These are phyloP conservation scores for Sternotherus odoratus DNA, from an alignment of 2,797 vertebrate genomes.

Conservation along the genomic window DNA sequence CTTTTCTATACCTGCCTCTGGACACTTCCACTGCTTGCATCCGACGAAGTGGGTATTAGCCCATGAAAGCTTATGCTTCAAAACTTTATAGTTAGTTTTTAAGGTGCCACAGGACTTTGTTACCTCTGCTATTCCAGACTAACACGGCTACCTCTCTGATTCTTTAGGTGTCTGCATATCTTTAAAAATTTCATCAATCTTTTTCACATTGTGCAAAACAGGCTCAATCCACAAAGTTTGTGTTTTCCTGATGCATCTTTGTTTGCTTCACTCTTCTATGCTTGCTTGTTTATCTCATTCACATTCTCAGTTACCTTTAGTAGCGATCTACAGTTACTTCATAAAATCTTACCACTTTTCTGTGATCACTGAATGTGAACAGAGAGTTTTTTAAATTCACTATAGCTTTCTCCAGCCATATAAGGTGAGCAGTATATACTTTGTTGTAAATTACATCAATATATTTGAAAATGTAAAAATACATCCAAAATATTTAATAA, in stretches of 20 bases:
- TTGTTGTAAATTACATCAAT: too few species aligned
- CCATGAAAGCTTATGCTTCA: too few species aligned
- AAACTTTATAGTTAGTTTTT: too few species aligned
- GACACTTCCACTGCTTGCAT: too few species aligned
- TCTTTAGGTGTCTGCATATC: constrained; percentile 28
- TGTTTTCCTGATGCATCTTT: constrained; percentile 39
- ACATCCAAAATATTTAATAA: too few species aligned
- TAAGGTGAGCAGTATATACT: too few species aligned
- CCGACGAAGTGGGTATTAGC: too few species aligned
- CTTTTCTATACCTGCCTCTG: too few species aligned
- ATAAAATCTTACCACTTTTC: constrained; percentile 71
- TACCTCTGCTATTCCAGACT: too few species aligned
- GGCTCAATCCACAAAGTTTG: constrained; percentile 9
- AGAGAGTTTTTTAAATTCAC: constrained; percentile 70
- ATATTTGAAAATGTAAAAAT: too few species aligned
- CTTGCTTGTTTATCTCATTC: constrained; percentile 65
- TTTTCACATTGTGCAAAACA: constrained; percentile 1
- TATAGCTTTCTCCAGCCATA: constrained; percentile 60
- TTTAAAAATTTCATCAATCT: neutral
- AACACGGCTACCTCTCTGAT: too few species aligned
- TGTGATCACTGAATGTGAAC: constrained; percentile 66
- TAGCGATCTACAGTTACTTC: constrained; percentile 74
- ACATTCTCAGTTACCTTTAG: constrained; percentile 36
- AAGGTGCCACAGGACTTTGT: too few species aligned
- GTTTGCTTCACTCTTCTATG: constrained; percentile 44